Base-by-base conservation (phyloP, 1,140 invertebrate genomes). In the Halictus rubicundus region DNA sequence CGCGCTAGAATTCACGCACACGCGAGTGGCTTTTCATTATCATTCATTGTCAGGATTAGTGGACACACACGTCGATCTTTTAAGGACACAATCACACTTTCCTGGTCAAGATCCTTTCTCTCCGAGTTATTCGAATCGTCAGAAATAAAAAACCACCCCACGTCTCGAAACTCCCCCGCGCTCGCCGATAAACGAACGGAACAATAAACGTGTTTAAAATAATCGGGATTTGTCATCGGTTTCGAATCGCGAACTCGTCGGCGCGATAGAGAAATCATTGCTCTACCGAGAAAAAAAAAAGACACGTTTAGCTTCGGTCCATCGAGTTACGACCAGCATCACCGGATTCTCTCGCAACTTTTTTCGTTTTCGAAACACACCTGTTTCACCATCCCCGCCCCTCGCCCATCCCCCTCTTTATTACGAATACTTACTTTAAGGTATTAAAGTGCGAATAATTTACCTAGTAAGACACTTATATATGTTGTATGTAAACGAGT, bases 401-500 rank as follows among this genome's bases (percentile, higher is more conserved):
- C 73, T 16, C 16, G 2, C 25, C 27, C 39, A 9, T 9, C 19
- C 63, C 54, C 37, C 2, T 16, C 59, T 66, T 74, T 77, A 81
- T 78, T 78, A 71, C 32, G 7, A 85, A 65, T 82, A 68, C 73
- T 73, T 85, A 85, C 27, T 72, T 85, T 78, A 74, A 86, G 27
- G 32, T 78, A 63, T 86, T 68, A 76, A 82, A 68, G n/a, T n/a
- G n/a, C 46, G 59, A 64, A n/a, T 82, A 76, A 85, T 80, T 82
- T 79, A 80, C 75, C 60, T 78, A 77, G 63, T 86, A 85, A 79
- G 72, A 79, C 78, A 80, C 74, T 68, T 80, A 83, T 85, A 64
- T 87, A 83, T 83, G 85, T 86, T 87, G 70, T 74, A 86, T 81
- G 85, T 87, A 83, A 87, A 86, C 63, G 59, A 82, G 70, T 83